A percentile compares a stretch with the other conserved stretches of the same genome.
Conservation (phyloP, 2,888 invertebrate genomes). For the Phasia obesa region DNA sequence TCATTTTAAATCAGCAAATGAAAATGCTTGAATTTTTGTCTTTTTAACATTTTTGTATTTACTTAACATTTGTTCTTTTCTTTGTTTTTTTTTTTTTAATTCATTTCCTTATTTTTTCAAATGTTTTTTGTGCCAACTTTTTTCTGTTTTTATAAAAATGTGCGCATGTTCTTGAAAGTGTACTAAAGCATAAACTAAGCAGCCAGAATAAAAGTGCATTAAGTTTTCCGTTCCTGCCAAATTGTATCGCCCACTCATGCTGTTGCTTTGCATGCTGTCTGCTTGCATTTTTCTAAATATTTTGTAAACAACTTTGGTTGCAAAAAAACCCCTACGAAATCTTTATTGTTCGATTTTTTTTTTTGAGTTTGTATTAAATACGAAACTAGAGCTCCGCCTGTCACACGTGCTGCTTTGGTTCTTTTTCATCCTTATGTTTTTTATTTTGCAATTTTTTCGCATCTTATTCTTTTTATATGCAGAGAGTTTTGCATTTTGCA, state of each 20-base stretch:
- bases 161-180: conserved; percentile 68
- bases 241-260: conserved; percentile 54
- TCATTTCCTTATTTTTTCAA: conserved; percentile 77
- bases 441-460: conserved; percentile 14
- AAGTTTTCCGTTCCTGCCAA: conserved; percentile 46
- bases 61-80: conserved; percentile 68
- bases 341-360: conserved; percentile 32
- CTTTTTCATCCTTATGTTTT: conserved; percentile 29
- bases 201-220: conserved; percentile 46
- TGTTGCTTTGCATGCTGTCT: conserved; percentile 32
- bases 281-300: conserved; percentile 66
- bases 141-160: conserved; percentile 57
- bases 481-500: conserved; percentile 53
- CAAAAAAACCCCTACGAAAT: conserved; percentile 27
- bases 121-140: conserved; percentile 3
- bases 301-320: conserved; percentile 62
- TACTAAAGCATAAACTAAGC: conserved; percentile 35
- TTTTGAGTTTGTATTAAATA: conserved; percentile 26
- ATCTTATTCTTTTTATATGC: conserved; percentile 29
- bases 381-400: conserved; percentile 70
- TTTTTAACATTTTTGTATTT: conserved; percentile 74
- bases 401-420: conserved; percentile 62
- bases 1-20: conserved; percentile 78
- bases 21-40: conserved; percentile 80
- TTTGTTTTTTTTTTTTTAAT: conserved; percentile 54